Conservation (phyloP, 2,797 vertebrate genomes). For the Micrastur ruficollis region DNA sequence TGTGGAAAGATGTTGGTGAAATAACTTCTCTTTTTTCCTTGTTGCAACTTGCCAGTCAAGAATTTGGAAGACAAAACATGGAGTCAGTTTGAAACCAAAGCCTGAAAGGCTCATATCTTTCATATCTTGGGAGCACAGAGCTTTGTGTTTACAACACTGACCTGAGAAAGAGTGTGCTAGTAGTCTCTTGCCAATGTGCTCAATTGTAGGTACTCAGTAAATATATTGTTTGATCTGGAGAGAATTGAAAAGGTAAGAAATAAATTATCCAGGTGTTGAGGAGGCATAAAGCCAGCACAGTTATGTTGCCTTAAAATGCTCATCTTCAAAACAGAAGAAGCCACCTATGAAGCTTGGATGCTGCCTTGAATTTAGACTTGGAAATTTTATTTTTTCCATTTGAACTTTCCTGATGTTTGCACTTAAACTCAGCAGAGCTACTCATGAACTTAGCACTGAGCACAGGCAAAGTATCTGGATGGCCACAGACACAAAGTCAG, state of each 20-base stretch:
- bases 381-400: neutral
- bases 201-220: neutral
- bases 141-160: neutral
- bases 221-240: neutral
- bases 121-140: neutral
- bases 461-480: neutral
- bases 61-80: neutral
- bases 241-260: neutral
- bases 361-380: neutral
- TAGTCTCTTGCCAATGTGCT: neutral
- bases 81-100: neutral
- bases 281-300: neutral
- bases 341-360: neutral
- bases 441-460: neutral
- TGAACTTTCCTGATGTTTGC: neutral
- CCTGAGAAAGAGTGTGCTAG: neutral
- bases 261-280: neutral
- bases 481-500: neutral
- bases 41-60: neutral
- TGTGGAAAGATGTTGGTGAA: neutral
- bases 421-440: neutral
- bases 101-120: accelerated
- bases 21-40: neutral
- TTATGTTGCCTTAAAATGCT: neutral
- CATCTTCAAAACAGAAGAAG: neutral